A percentile compares a stretch with the other conserved stretches of the same genome.
These are phyloP conservation scores for Zaprionus lachaisei DNA, from an alignment of 1,140 invertebrate genomes.

Conservation along the genomic window DNA sequence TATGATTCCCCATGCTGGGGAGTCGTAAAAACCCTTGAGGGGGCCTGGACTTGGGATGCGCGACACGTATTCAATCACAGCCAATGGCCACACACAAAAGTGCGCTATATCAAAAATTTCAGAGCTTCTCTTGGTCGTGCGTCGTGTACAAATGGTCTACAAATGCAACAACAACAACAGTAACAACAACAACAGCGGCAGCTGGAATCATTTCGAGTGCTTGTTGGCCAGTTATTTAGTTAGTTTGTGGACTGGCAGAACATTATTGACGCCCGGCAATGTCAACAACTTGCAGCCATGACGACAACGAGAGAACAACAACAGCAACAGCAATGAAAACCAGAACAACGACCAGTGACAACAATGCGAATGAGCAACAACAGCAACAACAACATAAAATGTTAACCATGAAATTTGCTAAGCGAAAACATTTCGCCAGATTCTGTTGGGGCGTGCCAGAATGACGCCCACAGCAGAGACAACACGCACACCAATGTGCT, in stretches of 20 bases:
- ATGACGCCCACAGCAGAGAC: constrained; percentile 49
- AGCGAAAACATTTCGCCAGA: constrained; percentile 75
- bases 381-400: constrained; percentile 32
- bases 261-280: constrained; percentile 78
- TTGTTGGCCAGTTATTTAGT: constrained; percentile 60
- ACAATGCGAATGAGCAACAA: constrained; percentile 29
- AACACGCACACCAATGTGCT: constrained; percentile 11
- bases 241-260: constrained; percentile 56
- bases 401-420: constrained; percentile 75
- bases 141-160: constrained; percentile 69
- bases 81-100: constrained; percentile 80
- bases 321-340: constrained; percentile 17
- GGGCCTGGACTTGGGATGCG: constrained; percentile 49
- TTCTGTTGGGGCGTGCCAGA: constrained; percentile 44
- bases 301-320: constrained; percentile 54
- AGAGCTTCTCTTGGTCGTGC: constrained; percentile 61
- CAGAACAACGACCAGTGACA: constrained; percentile 23
- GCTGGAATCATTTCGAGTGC: constrained; percentile 32
- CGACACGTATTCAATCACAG: constrained; percentile 79
- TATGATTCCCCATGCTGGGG: background rate
- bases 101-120: constrained; percentile 80
- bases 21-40: constrained; percentile 69
- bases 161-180: constrained; percentile 45
- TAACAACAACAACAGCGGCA: constrained; percentile 9
- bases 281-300: constrained; percentile 79